Evolutionary conservation across 2,888 invertebrate genomes (phyloP).

Genomic region (Xestia ashworthii): DNA sequence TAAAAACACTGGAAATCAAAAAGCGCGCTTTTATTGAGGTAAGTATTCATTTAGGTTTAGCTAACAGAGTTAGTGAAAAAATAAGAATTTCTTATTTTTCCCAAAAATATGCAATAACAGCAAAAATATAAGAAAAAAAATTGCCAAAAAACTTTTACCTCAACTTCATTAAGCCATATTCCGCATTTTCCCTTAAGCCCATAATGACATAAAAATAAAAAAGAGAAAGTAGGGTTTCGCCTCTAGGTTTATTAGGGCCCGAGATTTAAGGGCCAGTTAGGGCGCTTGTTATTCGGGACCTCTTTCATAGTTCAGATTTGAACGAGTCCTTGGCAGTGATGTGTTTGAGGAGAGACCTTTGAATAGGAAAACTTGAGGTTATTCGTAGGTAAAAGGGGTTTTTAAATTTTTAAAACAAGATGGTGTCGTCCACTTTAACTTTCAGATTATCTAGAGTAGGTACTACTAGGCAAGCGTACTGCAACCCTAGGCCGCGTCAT

Average conservation of each 20-base stretch:
- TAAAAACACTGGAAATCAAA: not conserved
- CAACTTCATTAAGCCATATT: conserved; percentile 51
- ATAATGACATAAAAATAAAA: conserved; percentile 65
- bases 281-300: conserved; percentile 59
- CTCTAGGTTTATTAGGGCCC: conserved; percentile 59
- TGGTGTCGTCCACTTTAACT: not conserved
- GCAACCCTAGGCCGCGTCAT: no score
- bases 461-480: no score
- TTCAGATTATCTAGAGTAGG: no score
- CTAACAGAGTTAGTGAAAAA: not conserved
- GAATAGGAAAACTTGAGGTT: not conserved
- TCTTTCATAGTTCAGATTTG: conserved; percentile 60
- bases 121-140: conserved; percentile 8
- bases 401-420: not conserved
- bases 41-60: no score
- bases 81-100: not conserved
- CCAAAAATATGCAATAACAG: not conserved
- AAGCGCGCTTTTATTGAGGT: not conserved
- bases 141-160: conserved; percentile 32
- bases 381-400: not conserved
- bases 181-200: conserved; percentile 33
- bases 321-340: conserved; percentile 39
- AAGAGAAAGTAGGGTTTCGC: conserved; percentile 58
- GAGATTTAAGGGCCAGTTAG: conserved; percentile 57
- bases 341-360: conserved; percentile 6